Conservation (phyloP, 2,797 vertebrate genomes). For the Falco columbarius region DNA sequence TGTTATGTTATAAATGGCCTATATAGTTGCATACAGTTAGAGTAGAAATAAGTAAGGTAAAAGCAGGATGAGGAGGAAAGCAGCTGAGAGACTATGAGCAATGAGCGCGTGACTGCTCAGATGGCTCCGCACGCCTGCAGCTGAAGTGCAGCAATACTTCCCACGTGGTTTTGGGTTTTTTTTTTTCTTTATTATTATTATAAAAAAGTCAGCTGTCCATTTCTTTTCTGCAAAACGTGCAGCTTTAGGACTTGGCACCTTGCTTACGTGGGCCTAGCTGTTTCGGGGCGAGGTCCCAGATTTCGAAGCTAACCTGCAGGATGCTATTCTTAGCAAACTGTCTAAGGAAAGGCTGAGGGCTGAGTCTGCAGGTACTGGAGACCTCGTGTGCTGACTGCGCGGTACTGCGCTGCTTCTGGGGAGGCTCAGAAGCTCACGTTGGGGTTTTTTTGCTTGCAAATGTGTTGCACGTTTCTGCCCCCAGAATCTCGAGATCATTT, state of each 20-base stretch:
- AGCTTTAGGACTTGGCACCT: background rate
- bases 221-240: background rate
- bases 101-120: background rate
- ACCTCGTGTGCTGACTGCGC: slow-evolving; percentile 34
- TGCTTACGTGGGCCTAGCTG: background rate
- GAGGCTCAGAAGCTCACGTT: background rate
- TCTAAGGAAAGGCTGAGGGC: background rate
- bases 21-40: background rate
- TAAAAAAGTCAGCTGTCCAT: background rate
- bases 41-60: background rate
- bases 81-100: background rate
- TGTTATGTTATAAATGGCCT: background rate
- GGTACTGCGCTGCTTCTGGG: background rate
- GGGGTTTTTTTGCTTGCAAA: fast-evolving
- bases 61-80: background rate
- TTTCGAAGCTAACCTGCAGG: background rate
- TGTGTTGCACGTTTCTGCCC: background rate
- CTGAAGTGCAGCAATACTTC: background rate
- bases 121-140: background rate
- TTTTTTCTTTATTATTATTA: too few species aligned
- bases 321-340: fast-evolving
- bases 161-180: fast-evolving
- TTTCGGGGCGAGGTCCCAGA: background rate
- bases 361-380: background rate
- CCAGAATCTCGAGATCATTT: background rate